These are phyloP conservation scores for Conger conger DNA, from an alignment of 2,113 vertebrate genomes.

Conservation along the genomic window DNA sequence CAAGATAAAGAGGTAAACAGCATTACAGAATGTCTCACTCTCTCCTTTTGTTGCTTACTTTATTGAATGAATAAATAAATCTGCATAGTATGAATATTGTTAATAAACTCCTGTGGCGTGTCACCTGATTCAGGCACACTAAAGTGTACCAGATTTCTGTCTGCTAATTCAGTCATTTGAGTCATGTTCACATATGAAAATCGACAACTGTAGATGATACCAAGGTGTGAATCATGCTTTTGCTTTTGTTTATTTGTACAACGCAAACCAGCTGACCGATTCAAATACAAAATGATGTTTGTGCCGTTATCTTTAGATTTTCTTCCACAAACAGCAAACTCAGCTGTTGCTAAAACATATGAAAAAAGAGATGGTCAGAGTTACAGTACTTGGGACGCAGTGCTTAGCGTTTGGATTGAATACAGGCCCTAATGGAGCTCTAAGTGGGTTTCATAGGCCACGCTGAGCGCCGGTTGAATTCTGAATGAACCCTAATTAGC, in stretches of 20 bases:
- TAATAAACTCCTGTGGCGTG: too few relatives aligned
- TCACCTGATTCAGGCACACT: too few relatives aligned
- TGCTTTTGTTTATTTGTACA: too few relatives aligned
- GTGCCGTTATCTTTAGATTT: background rate
- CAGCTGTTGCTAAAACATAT: background rate
- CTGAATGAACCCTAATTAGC: background rate
- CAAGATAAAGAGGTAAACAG: background rate
- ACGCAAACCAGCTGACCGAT: too few relatives aligned
- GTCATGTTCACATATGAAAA: too few relatives aligned
- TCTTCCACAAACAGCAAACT: background rate
- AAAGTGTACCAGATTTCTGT: too few relatives aligned
- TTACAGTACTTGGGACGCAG: background rate
- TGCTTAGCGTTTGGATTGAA: background rate
- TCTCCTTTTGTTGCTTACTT: too few relatives aligned
- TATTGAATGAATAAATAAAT: too few relatives aligned
- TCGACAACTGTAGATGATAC: too few relatives aligned
- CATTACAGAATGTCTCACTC: background rate
- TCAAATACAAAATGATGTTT: background rate
- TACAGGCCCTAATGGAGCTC: background rate
- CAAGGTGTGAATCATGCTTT: too few relatives aligned
- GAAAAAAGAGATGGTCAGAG: background rate
- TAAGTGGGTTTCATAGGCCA: background rate
- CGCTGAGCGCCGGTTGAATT: background rate
- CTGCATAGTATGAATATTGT: too few relatives aligned
- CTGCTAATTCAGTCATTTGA: too few relatives aligned